These are phyloP conservation scores for Lasioglossum villosulum DNA, from an alignment of 2,888 invertebrate species.

Conservation along the genomic window DNA sequence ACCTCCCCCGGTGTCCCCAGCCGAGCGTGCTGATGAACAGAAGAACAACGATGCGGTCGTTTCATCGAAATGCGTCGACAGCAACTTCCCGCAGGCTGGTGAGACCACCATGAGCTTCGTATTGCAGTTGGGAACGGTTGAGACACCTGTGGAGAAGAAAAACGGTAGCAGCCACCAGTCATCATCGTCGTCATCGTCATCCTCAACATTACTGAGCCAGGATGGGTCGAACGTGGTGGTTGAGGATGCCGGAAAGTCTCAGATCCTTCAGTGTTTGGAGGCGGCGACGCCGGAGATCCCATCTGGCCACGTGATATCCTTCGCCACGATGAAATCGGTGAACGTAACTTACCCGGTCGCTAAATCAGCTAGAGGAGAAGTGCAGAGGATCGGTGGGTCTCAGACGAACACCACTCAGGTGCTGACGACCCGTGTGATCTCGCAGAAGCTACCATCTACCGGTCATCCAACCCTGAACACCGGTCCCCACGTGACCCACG, in stretches of 20 bases:
- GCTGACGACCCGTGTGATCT: conserved; percentile 73
- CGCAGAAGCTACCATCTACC: conserved; percentile 73
- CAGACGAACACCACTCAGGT: conserved; percentile 74
- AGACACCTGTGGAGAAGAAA: conserved; percentile 56
- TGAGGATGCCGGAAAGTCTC: conserved; percentile 39
- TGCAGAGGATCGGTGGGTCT: conserved; percentile 64
- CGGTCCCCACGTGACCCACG: conserved; percentile 46
- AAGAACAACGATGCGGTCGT: conserved; percentile 49
- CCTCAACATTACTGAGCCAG: conserved; percentile 21
- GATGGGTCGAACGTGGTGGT: conserved; percentile 38
- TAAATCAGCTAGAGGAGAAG: conserved; percentile 71
- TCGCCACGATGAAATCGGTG: conserved; percentile 69
- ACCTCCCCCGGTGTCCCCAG: conserved; percentile 73
- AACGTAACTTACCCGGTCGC: conserved; percentile 72
- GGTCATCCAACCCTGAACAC: conserved; percentile 62
- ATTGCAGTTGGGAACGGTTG: conserved; percentile 78
- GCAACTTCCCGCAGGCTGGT: conserved; percentile 49
- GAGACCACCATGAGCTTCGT: conserved; percentile 81
- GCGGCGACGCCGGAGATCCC: conserved; percentile 34
- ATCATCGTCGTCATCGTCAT: neutral
- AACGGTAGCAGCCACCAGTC: conserved; percentile 17
- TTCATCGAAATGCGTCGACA: conserved; percentile 45
- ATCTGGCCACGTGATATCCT: conserved; percentile 52
- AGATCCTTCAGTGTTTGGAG: conserved; percentile 65
- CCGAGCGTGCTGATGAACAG: conserved; percentile 55